Evolutionary conservation across 2,113 vertebrate genomes (phyloP), one percentile per base, ranked within the genome.

Genomic region (Mobula hypostoma): DNA sequence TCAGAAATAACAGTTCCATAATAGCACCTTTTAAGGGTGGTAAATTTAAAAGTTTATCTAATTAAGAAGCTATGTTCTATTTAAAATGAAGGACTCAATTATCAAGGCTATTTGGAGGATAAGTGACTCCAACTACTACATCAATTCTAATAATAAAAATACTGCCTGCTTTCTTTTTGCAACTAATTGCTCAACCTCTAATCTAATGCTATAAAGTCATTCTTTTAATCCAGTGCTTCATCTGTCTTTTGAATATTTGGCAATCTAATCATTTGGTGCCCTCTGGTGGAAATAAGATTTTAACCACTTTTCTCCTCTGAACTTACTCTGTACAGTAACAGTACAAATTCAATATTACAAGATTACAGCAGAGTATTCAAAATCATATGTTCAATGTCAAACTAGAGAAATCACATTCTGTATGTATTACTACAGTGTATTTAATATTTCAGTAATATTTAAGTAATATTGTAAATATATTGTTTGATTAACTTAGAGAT

Each of bases 91-190:
- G 61, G 61, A 68, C 66, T 32, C 12, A 90, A 12, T 32, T 90
- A 68, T 68, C 61, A 68, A 66, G 91, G 91, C 40, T 40, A 24
- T 8, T 70, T 72, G 63, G 7, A 72, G 24, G 36, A 40, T 27
- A 12, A 48, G 90, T 19, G 7, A 36, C 8, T 87, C 48, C 24
- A 87, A 61, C 56, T 56, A 56, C 36, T 15, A 29, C 40, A 74
- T 93, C 68, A 93, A 21, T 93, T 48, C 91, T 27, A 92, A 48
- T 48, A 29, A 76, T 93, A 93, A 27, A 72, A 74, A n/a, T 56
- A 76, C 21, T 61, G 29, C 40, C 36, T 76, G 68, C 24, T 56
- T 56, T 56, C 19, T 74, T 93, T 93, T 40, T 24, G 48, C 48
- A 74, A 93, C 32, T 56, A 36, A 27, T 93, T 74, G 36, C 66